A percentile compares a stretch with the other conserved stretches of the same genome.
Evolutionary conservation across 2,797 vertebrate genomes (phyloP).

Genomic region (Rhodeus uyekii): DNA sequence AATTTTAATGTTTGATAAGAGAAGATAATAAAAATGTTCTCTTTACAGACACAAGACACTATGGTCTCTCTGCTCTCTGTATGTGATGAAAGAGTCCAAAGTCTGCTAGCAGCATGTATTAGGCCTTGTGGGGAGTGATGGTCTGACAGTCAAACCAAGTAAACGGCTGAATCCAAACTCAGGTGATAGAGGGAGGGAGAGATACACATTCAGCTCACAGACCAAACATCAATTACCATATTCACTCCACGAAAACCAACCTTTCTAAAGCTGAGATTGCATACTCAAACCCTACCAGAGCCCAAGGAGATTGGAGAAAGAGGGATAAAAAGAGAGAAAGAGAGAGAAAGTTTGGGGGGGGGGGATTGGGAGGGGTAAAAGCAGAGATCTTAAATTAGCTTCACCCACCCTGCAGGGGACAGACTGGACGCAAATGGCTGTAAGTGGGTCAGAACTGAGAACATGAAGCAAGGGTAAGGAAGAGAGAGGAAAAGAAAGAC

Average conservation of each 20-base stretch:
- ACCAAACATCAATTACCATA: constrained; percentile 6
- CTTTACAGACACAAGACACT: neutral
- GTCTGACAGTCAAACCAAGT: constrained; percentile 10
- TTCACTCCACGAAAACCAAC: neutral
- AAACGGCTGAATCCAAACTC: constrained; percentile 44
- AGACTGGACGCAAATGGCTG: constrained; percentile 10
- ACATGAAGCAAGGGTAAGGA: constrained; percentile 14
- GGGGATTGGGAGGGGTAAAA: neutral
- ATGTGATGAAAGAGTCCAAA: neutral
- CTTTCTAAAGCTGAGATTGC: neutral
- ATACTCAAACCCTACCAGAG: neutral
- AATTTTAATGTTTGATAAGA: neutral
- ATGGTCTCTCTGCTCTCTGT: neutral
- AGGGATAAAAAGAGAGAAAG: neutral
- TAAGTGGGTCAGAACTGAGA: constrained; percentile 44
- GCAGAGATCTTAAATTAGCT: constrained; percentile 45
- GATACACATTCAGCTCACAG: constrained; percentile 1
- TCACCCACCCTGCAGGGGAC: constrained; percentile 33
- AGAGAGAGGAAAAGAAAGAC: neutral
- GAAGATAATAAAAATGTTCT: neutral
- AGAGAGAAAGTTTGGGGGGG: neutral
- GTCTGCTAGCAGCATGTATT: neutral
- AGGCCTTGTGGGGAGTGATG: neutral
- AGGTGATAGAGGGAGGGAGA: constrained; percentile 48
- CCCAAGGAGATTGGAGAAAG: neutral